A percentile compares a stretch with the other conserved stretches of the same genome.
phyloP scores from a whole-genome alignment of 2,888 invertebrate genomes.

The Dryococelus australis region DNA sequence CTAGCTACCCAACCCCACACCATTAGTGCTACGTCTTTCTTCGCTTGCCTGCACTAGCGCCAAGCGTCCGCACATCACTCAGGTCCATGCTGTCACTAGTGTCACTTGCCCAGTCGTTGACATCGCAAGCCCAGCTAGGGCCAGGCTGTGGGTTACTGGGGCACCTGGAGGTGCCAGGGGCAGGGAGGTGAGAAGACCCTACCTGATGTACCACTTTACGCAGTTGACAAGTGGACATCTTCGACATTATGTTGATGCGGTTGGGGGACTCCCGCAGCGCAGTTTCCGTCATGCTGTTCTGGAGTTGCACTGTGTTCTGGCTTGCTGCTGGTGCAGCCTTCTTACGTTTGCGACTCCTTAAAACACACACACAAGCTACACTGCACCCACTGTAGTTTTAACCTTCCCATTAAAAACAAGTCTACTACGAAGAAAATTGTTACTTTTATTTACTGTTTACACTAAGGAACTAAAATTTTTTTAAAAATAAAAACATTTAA shows the following conservation, averaged over 20 bases:
- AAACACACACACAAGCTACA: not conserved
- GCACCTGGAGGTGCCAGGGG: not conserved
- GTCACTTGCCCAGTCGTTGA: constrained; percentile 6
- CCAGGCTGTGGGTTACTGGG: not conserved
- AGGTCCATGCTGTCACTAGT: not conserved
- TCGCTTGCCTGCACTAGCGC: not conserved
- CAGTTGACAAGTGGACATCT: not conserved
- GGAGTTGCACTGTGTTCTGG: not conserved
- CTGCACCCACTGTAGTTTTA: no score
- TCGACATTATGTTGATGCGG: constrained; percentile 1
- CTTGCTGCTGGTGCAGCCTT: not conserved
- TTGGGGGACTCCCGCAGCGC: not conserved
- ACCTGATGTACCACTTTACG: not conserved
- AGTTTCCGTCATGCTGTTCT: not conserved
- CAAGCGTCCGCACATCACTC: constrained; percentile 1
- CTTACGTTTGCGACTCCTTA: not conserved
- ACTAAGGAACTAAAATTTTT: no score
- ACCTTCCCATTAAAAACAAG: no score
- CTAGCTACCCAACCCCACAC: not conserved
- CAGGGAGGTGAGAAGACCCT: not conserved
- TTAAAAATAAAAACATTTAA: no score
- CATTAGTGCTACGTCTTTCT: not conserved
- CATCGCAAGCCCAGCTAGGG: not conserved
- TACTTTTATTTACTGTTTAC: no score
- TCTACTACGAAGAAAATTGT: no score